phyloP scores from a whole-genome alignment of 1,140 invertebrate species.

The Centruroides vittatus region DNA sequence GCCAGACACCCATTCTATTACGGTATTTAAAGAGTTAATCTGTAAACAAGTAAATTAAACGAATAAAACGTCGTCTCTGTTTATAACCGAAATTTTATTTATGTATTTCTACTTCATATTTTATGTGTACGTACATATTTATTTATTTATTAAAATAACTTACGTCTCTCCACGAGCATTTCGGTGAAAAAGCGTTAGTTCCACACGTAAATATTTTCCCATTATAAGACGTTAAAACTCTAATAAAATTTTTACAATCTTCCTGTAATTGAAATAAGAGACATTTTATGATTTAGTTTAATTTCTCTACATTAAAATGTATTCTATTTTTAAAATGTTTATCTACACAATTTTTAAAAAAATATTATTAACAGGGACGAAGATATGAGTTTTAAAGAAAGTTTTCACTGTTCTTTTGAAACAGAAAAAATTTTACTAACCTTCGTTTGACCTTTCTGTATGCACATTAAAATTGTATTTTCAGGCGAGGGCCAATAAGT shows the following conservation, averaged over 20 bases:
- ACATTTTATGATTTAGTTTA: no score
- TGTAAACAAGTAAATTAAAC: slow-evolving; percentile 38
- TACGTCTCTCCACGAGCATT: slow-evolving; percentile 76
- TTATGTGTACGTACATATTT: slow-evolving; percentile 51
- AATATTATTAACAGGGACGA: no score
- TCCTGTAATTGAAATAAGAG: slow-evolving; percentile 29
- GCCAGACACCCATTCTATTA: slow-evolving; percentile 30
- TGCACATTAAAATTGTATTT: slow-evolving; percentile 52
- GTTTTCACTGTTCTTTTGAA: no score
- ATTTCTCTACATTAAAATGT: no score
- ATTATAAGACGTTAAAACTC: slow-evolving; percentile 62
- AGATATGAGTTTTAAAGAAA: no score
- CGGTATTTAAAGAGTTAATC: slow-evolving; percentile 9
- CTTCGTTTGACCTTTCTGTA: slow-evolving; percentile 65
- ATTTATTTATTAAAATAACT: slow-evolving; percentile 43
- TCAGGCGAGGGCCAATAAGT: slow-evolving; percentile 55
- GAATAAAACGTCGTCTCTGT: slow-evolving; percentile 65
- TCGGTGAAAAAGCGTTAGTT: slow-evolving; percentile 75
- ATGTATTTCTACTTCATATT: slow-evolving; percentile 62
- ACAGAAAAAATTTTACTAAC: not conserved
- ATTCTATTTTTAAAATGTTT: no score
- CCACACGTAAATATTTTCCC: slow-evolving; percentile 76
- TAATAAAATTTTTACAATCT: slow-evolving; percentile 78
- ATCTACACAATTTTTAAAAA: no score
- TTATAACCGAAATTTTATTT: slow-evolving; percentile 65